A percentile compares a stretch with the other conserved stretches of the same genome.
phyloP scores from a whole-genome alignment of 1,140 invertebrate genomes.

The Trichomalopsis sarcophagae region DNA sequence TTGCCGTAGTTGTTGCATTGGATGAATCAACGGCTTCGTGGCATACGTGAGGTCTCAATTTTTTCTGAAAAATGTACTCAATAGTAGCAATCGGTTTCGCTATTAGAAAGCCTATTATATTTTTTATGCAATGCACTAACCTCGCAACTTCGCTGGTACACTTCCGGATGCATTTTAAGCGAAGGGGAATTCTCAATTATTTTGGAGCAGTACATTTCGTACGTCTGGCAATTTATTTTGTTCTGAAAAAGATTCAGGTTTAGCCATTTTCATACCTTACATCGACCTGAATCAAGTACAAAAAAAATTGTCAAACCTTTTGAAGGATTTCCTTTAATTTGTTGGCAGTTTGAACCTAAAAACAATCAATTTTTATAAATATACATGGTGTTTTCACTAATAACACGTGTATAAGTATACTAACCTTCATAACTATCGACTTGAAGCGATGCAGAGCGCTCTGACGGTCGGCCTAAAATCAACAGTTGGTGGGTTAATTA shows the following conservation, averaged over 20 bases:
- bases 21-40: not conserved
- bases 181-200: not conserved
- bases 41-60: not conserved
- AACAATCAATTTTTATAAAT: too few species aligned
- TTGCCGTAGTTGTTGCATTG: not conserved
- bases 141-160: not conserved
- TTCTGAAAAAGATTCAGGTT: not conserved
- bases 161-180: not conserved
- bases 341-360: too few species aligned
- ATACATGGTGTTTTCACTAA: too few species aligned
- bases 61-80: not conserved
- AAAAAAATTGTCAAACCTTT: too few species aligned
- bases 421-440: too few species aligned
- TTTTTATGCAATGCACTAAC: not conserved
- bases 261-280: too few species aligned
- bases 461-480: not conserved
- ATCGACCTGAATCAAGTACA: too few species aligned
- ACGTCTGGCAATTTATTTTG: slow-evolving; percentile 2
- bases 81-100: too few species aligned
- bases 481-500: not conserved
- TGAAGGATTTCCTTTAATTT: too few species aligned
- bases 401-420: too few species aligned
- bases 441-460: too few species aligned
- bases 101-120: too few species aligned
- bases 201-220: not conserved